A percentile compares a stretch with the other conserved stretches of the same genome.
Conservation (phyloP, 2,888 invertebrate species). For the Archips crataeganus region DNA sequence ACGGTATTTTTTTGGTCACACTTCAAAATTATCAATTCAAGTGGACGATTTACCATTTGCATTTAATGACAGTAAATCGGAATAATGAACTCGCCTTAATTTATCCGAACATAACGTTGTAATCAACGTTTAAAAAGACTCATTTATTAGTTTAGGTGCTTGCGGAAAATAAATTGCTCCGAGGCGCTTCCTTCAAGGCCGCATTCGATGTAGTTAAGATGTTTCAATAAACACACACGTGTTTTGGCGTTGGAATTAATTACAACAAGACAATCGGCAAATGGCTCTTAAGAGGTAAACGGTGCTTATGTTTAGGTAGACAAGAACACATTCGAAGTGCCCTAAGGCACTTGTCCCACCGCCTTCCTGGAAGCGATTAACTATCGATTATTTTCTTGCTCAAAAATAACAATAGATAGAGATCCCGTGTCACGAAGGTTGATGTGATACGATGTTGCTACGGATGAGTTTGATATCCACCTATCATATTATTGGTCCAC, state of each 20-base stretch:
- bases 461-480: too few relatives aligned
- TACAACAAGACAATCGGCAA: background rate
- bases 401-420: too few relatives aligned
- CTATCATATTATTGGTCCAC: too few relatives aligned
- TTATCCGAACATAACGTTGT: constrained; percentile 6
- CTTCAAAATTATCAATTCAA: too few relatives aligned
- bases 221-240: constrained; percentile 16
- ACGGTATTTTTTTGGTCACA: too few relatives aligned
- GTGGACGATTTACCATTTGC: too few relatives aligned
- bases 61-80: background rate
- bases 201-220: constrained; percentile 6
- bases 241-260: constrained; percentile 2
- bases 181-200: constrained; percentile 19
- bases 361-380: too few relatives aligned
- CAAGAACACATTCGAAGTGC: constrained; percentile 8
- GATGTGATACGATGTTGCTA: too few relatives aligned
- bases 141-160: constrained; percentile 28
- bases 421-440: too few relatives aligned
- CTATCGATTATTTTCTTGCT: too few relatives aligned
- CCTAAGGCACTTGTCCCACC: too few relatives aligned
- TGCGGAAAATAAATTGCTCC: constrained; percentile 3
- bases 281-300: background rate
- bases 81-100: constrained; percentile 19
- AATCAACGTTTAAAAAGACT: constrained; percentile 12
- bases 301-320: constrained; percentile 6